phyloP scores from a whole-genome alignment of 2,888 invertebrate species.

The Biston stratarius region DNA sequence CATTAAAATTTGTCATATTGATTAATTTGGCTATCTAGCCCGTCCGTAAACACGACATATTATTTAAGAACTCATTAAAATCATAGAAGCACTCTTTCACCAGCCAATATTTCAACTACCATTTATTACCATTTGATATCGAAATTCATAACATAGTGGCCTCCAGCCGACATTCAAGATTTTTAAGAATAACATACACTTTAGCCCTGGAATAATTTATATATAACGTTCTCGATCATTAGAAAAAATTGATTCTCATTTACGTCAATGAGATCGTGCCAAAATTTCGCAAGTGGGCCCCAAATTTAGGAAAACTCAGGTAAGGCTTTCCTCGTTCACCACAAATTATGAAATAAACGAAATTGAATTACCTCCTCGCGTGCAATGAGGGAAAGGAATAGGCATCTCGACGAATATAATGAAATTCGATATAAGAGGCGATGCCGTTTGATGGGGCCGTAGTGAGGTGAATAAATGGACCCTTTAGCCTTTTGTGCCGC shows the following conservation, averaged over 20 bases:
- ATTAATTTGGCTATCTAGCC: too few relatives aligned
- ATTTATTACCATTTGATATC: too few relatives aligned
- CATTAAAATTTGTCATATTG: too few relatives aligned
- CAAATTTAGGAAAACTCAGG: conserved; percentile 23
- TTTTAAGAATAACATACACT: too few relatives aligned
- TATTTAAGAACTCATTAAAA: too few relatives aligned
- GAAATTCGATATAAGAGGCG: conserved; percentile 36
- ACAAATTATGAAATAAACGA: conserved; percentile 42
- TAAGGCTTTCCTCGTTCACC: conserved; percentile 24
- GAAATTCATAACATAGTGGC: too few relatives aligned
- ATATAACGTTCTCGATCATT: conserved; percentile 13
- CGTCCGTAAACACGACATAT: too few relatives aligned
- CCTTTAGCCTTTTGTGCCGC: conserved; percentile 27
- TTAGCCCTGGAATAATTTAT: neutral
- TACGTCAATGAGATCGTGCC: conserved; percentile 6
- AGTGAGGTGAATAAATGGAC: conserved; percentile 19
- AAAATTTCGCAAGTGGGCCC: conserved; percentile 11
- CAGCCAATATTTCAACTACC: too few relatives aligned
- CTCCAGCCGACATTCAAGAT: too few relatives aligned
- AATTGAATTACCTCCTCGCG: conserved; percentile 40
- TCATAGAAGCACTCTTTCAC: too few relatives aligned
- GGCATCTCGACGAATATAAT: conserved; percentile 40
- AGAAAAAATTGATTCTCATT: neutral
- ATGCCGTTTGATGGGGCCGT: conserved; percentile 12
- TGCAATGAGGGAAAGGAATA: conserved; percentile 31